Conservation (phyloP, 2,888 invertebrate genomes). For the Melinaea marsaeus region DNA sequence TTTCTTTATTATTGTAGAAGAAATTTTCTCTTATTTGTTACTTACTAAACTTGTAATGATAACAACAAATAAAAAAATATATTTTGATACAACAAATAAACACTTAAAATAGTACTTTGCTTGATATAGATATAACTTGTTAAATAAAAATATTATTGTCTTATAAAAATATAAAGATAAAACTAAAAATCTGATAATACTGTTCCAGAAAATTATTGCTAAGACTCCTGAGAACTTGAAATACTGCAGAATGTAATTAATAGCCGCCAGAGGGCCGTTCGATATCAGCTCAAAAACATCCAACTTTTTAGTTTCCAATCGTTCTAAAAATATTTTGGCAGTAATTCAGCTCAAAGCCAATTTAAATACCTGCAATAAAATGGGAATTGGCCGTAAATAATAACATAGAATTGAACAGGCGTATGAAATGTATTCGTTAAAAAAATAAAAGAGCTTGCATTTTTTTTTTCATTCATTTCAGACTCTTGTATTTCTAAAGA, state of each 20-base stretch:
- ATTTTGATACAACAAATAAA: no score
- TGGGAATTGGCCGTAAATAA: background rate
- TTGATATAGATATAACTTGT: no score
- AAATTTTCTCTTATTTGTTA: no score
- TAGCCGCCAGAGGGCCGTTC: constrained; percentile 22
- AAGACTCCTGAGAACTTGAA: constrained; percentile 16
- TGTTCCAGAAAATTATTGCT: constrained; percentile 21
- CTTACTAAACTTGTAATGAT: no score
- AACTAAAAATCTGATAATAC: constrained; percentile 13
- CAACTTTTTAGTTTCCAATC: constrained; percentile 8
- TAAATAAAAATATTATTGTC: background rate
- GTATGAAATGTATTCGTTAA: no score
- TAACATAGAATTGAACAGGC: background rate
- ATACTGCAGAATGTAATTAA: constrained; percentile 24
- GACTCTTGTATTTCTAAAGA: no score
- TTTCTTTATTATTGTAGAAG: no score
- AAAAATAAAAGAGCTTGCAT: no score
- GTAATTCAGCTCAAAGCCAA: constrained; percentile 1
- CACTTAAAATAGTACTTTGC: no score
- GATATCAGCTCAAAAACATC: constrained; percentile 21
- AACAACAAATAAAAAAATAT: no score
- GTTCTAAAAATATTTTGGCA: constrained; percentile 16
- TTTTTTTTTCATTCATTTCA: no score
- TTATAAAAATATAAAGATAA: constrained; percentile 8
- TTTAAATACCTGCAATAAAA: constrained; percentile 6